Evolutionary conservation across 2,113 vertebrate genomes (phyloP), one percentile per base, ranked within the genome.

Genomic region (Grammomys dolichurus): DNA sequence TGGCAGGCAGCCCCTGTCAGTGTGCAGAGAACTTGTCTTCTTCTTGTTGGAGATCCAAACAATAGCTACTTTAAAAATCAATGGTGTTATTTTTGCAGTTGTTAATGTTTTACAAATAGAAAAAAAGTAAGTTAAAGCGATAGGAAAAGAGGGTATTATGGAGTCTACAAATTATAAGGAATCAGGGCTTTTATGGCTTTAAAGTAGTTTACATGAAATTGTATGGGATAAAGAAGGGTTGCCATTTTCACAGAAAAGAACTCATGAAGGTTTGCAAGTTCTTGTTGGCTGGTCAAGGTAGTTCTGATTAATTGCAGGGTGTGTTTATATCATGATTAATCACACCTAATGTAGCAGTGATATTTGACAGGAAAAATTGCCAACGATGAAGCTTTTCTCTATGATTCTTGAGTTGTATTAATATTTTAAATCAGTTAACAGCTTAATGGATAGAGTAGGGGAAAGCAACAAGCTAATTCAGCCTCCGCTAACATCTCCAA

Each of bases 341-440:
- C 28, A 73, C 73, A 73, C 78, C 46, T 26, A 63, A 90, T 86
- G 69, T 0, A 56, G 22, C 63, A 58, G 22, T 89, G 92, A 28
- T 28, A 90, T 76, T 90, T 93, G 76, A 65, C 17, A 87, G 90
- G 77, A 96, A 58, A 89, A 96, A 31, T 46, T 91, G 87, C 33
- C 86, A 96, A 90, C 26, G 60, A 76, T 8, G 19, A 72, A 51
- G 7, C 73, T 54, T 92, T 72, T 88, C 48, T 95, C 89, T 72
- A 16, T 87, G 85, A 94, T 12, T 89, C 78, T 96, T 87, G 70
- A 91, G 85, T 87, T 94, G 56, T 93, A 92, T 97, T 90, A 96
- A 90, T 97, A 97, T 97, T 98, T 97, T n/a, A 70, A 95, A 91
- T 91, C 58, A 96, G 89, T 89, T 90, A 95, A 88, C 48, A 92